phyloP scores from a whole-genome alignment of 2,888 invertebrate genomes.

The Trichogramma dendrolimi region DNA sequence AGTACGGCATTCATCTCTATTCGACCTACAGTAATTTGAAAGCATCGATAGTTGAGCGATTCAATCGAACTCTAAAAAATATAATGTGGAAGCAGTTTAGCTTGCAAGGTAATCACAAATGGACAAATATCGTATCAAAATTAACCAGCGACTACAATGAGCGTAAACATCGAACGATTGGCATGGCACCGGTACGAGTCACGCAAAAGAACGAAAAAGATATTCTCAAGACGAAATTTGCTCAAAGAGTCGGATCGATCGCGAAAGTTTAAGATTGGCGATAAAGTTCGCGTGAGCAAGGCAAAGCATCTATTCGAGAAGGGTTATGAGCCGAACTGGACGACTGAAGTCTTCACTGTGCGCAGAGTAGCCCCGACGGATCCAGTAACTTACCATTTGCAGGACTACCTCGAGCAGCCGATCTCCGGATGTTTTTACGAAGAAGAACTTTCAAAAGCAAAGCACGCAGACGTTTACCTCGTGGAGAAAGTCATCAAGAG shows the following conservation, averaged over 20 bases:
- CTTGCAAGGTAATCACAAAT: slow-evolving; percentile 6
- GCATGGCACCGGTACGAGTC: slow-evolving; percentile 21
- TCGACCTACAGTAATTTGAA: slow-evolving; percentile 34
- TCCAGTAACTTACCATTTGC: too few species aligned
- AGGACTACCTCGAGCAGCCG: too few species aligned
- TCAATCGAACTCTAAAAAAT: slow-evolving; percentile 16
- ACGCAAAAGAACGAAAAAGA: slow-evolving; percentile 29
- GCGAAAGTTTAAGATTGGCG: background rate
- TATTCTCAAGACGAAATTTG: slow-evolving; percentile 13
- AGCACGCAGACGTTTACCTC: too few species aligned
- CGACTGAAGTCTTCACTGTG: too few species aligned
- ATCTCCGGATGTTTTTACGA: too few species aligned
- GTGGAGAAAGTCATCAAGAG: too few species aligned
- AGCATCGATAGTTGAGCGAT: slow-evolving; percentile 39
- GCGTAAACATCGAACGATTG: slow-evolving; percentile 6
- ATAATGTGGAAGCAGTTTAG: slow-evolving; percentile 5
- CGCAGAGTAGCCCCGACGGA: too few species aligned
- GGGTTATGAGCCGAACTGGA: too few species aligned
- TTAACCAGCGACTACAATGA: slow-evolving; percentile 1
- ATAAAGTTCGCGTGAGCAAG: slow-evolving; percentile 35
- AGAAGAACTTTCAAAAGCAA: too few species aligned
- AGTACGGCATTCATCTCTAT: slow-evolving; percentile 25
- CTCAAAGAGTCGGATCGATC: too few species aligned
- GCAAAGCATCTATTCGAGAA: slow-evolving; percentile 40
- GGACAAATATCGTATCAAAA: background rate